A percentile compares a stretch with the other conserved stretches of the same genome.
These are phyloP conservation scores for Cylas formicarius DNA, from an alignment of 1,140 invertebrate species.

Conservation along the genomic window DNA sequence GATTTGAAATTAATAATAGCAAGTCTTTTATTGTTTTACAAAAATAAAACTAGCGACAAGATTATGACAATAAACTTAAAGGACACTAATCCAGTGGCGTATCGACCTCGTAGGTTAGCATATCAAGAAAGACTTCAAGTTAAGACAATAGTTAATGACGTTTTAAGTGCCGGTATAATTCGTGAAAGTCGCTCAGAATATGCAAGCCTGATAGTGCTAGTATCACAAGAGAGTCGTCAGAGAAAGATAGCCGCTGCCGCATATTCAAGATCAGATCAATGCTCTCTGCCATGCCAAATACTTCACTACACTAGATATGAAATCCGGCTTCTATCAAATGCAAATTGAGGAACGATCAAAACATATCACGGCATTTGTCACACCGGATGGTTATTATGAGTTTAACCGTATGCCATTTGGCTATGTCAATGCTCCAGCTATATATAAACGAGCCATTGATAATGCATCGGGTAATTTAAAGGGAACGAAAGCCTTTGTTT, in stretches of 20 bases:
- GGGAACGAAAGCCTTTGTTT: slow-evolving; percentile 17
- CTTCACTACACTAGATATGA: slow-evolving; percentile 30
- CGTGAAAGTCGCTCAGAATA: slow-evolving; percentile 40
- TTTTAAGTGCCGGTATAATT: slow-evolving; percentile 37
- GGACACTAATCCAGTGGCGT: slow-evolving; percentile 14
- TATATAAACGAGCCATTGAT: slow-evolving; percentile 27
- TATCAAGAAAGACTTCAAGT: slow-evolving; percentile 16
- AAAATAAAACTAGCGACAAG: slow-evolving; percentile 3
- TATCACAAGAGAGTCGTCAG: too few species aligned
- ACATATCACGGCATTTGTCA: slow-evolving; percentile 23
- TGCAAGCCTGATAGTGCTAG: slow-evolving; percentile 42
- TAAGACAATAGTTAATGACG: slow-evolving; percentile 33
- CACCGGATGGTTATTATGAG: slow-evolving; percentile 26
- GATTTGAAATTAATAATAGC: not conserved
- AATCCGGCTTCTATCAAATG: slow-evolving; percentile 34
- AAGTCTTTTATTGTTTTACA: not conserved
- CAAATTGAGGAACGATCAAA: slow-evolving; percentile 20
- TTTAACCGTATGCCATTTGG: slow-evolving; percentile 30
- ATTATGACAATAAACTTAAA: slow-evolving; percentile 10
- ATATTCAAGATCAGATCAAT: slow-evolving; percentile 17
- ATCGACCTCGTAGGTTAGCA: slow-evolving; percentile 11
- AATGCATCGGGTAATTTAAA: slow-evolving; percentile 17
- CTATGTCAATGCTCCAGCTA: slow-evolving; percentile 24
- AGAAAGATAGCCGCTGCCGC: too few species aligned
- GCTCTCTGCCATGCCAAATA: slow-evolving; percentile 18